Percentiles rank a stretch among this genome's conserved stretches.
These are phyloP conservation scores for Hylaea fasciaria DNA, from an alignment of 2,888 invertebrate genomes.

Conservation along the genomic window DNA sequence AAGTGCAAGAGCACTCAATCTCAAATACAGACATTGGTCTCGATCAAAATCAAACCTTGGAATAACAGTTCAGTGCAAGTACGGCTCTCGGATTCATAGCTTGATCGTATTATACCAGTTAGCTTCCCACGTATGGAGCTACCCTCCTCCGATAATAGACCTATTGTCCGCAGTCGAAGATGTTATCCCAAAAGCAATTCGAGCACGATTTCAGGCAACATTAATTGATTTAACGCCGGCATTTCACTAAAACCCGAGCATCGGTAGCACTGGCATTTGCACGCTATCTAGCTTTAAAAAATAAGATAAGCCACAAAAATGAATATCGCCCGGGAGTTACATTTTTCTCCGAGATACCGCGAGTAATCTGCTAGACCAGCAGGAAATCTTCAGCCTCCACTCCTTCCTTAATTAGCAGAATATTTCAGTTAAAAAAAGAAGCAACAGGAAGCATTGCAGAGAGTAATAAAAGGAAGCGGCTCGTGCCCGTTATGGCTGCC, in stretches of 20 bases:
- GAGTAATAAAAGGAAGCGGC: constrained; percentile 72
- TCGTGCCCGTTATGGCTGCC: constrained; percentile 68
- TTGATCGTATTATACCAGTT: constrained; percentile 61
- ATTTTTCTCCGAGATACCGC: constrained; percentile 73
- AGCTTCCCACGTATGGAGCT: constrained; percentile 59
- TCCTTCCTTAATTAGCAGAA: constrained; percentile 81
- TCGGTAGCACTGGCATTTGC: constrained; percentile 37
- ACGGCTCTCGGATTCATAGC: constrained; percentile 59
- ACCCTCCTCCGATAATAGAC: constrained; percentile 63
- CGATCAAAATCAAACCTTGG: constrained; percentile 62
- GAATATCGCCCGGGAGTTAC: constrained; percentile 62
- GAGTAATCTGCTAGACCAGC: constrained; percentile 77
- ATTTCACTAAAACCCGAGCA: constrained; percentile 6
- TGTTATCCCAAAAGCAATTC: constrained; percentile 67
- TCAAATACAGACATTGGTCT: constrained; percentile 56
- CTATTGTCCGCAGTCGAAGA: constrained; percentile 68
- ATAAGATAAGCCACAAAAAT: constrained; percentile 68
- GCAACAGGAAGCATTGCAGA: constrained; percentile 73
- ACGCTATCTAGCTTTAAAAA: constrained; percentile 51
- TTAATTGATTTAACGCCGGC: constrained; percentile 56
- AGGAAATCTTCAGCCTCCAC: constrained; percentile 79
- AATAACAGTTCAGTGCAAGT: constrained; percentile 69
- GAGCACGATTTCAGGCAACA: constrained; percentile 54
- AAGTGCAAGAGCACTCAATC: constrained; percentile 57
- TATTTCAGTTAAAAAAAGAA: constrained; percentile 74